Evolutionary conservation across 2,113 vertebrate species (phyloP), one percentile per base, ranked within the genome.

Genomic region (Heterotis niloticus): DNA sequence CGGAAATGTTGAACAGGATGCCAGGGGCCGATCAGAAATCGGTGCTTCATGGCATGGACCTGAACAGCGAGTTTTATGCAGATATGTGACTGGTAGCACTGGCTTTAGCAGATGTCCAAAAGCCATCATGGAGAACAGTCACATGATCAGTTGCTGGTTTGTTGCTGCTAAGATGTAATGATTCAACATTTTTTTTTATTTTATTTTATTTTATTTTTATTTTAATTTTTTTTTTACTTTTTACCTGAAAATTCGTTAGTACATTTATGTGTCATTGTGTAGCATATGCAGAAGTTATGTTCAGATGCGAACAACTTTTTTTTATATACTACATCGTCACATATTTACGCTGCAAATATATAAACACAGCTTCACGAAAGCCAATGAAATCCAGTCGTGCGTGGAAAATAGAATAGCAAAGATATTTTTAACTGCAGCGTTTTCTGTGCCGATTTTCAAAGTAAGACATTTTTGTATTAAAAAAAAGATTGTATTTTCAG

Each of bases 1-100:
- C 94, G 0, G 96, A 97, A 82, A 92, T 96, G 87, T 78, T 96
- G 84, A 96, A 88, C 89, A 92, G 94, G 85, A 95, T 94, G 94
- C 93, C 95, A 0, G 89, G 86, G 0, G 74, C 93, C 24, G 95
- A 98, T 13, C 95, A 95, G 86, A 98, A 96, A 84, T 92, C 94
- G 0, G 84, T 91, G 84, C 84, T 97, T 83, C 94, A 95, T 86
- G 90, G 86, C 10, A 78, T 92, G 82, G 96, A 98, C 80, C 91
- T 94, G 0, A 92, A 94, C 82, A 87, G 93, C 0, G 94, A 98
- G 84, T 95, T 94, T 81, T 96, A 94, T 82, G 92, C 95, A 0
- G 95, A 96, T 83, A 91, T 94, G 84, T 96, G 91, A 91, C 81
- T 77, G 83, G 83, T 85, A 80, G 75, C 83, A 5, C 82, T 85